Evolutionary conservation across 2,888 invertebrate species (phyloP), one percentile per base, ranked within the genome.

Genomic region (Phorcus lineatus): DNA sequence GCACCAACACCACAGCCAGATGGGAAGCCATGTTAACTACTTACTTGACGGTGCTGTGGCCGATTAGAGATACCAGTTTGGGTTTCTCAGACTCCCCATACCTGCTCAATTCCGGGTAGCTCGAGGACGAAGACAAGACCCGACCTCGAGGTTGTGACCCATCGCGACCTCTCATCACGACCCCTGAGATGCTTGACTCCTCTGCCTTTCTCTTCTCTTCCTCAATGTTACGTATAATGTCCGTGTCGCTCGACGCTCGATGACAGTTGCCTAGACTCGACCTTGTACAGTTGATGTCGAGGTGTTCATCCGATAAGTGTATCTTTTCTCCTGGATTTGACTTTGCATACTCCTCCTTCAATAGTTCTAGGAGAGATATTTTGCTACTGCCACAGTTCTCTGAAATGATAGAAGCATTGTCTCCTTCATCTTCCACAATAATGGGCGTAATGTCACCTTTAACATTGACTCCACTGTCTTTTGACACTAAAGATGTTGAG

Each of bases 1-100:
- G 36, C 67, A 74, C 74, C 74, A 47, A 52, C 74, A 74, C 40
- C 74, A 67, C 40, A 40, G 31, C 66, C 24, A 19, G 24, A 22
- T 31, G 55, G 19, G 17, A 17, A 24, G 16, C 28, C 28, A 36
- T 16, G 17, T 24, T 22, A 66, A n/a, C 57, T 57, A 82, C 88
- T 84, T 84, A 91, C 91, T 88, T 91, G 67, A 92, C 87, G 66
- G 92, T 92, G 74, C 83, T 88, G 78, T 88, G 89, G 2, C 89
- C 89, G 36, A 92, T 88, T 77, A 88, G 86, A 70, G 91, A 87
- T 24, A 91, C 91, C 52, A 92, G 88, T 62, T 85, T 85, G 0
- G 89, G 90, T 22, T 80, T 84, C 19, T 80, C 79, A 19, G 77
- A 40, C 47, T 86, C 85, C 16, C 84, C 80, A 67, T 85, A 80